Conservation (phyloP, 2,113 vertebrate genomes). For the Rhodinocichla rosea region DNA sequence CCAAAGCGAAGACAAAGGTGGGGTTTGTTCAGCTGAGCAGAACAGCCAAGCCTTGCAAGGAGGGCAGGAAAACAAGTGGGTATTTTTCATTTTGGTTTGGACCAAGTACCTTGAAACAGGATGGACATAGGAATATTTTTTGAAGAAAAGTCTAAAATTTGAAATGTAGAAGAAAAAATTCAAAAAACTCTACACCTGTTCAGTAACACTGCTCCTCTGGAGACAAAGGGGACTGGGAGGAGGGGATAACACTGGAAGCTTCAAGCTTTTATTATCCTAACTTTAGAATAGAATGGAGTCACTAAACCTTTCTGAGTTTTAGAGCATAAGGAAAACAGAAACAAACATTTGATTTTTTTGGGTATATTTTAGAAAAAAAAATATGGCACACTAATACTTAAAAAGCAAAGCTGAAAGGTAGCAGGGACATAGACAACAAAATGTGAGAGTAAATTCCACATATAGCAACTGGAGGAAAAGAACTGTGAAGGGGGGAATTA, state of each 20-base stretch:
- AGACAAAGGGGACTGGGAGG: neutral
- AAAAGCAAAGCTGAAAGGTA: neutral
- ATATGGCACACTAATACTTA: neutral
- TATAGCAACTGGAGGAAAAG: neutral
- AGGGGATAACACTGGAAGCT: neutral
- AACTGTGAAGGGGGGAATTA: neutral
- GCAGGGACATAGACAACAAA: neutral
- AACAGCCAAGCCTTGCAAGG: neutral
- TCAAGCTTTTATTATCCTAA: neutral
- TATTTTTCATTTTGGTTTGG: neutral
- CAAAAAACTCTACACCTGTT: neutral
- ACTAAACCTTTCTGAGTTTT: neutral
- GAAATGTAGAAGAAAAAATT: neutral
- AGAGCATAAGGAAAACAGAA: neutral
- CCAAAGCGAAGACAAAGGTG: neutral
- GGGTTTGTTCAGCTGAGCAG: conserved; percentile 17
- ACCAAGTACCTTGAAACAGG: neutral
- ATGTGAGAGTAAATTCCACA: neutral
- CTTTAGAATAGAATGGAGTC: neutral
- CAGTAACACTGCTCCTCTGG: neutral
- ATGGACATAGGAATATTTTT: neutral
- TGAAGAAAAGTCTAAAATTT: neutral
- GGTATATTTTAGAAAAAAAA: neutral
- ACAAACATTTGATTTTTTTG: neutral
- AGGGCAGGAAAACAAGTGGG: neutral